Evolutionary conservation across 92 coral and sea anemone species (phyloP).

Genomic region (Diadumene lineata): DNA sequence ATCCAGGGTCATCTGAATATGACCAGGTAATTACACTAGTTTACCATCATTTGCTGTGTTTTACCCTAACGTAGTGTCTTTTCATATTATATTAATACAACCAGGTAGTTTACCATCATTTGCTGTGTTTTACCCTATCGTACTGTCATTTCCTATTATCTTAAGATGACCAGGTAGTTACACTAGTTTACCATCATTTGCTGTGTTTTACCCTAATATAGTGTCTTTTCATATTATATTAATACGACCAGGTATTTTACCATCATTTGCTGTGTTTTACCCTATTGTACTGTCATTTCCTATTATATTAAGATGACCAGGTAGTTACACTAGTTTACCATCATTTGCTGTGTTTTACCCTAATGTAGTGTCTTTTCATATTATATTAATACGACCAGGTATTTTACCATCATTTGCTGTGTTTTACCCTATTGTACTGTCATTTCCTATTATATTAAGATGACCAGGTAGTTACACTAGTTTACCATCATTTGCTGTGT

Average conservation of each 20-base stretch:
- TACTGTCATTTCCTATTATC: no score
- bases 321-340: constrained; percentile 34
- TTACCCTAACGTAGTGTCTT: neutral
- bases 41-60: neutral
- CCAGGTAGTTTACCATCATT: no score
- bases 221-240: neutral
- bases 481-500: neutral
- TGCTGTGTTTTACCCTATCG: no score
- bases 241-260: no score
- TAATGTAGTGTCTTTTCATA: neutral
- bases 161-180: constrained; percentile 91
- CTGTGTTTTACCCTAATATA: neutral
- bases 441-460: constrained; percentile 95
- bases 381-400: no score
- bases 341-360: neutral
- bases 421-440: no score
- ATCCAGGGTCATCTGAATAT: constrained; percentile 98
- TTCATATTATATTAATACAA: no score
- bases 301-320: constrained; percentile 98
- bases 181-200: neutral
- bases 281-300: no score
- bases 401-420: no score
- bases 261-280: no score
- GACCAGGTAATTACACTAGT: constrained; percentile 74
- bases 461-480: constrained; percentile 76